phyloP scores from a whole-genome alignment of 2,797 vertebrate species.

The Myotis vivesi region DNA sequence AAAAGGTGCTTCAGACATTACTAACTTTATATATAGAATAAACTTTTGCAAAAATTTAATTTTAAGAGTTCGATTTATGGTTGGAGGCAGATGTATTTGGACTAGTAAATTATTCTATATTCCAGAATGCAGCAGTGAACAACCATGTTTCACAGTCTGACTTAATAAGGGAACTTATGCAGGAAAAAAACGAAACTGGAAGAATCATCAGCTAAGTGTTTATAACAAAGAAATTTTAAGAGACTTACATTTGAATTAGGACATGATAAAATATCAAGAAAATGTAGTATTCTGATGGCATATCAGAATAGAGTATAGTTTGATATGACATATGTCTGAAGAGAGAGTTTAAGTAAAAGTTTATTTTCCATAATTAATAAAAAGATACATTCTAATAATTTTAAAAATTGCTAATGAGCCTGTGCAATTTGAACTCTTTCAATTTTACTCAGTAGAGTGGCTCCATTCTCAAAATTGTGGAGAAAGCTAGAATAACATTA shows the following conservation, averaged over 20 bases:
- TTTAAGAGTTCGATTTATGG: conserved; percentile 15
- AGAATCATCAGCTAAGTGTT: conserved; percentile 17
- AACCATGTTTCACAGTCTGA: conserved; percentile 37
- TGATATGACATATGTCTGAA: background rate
- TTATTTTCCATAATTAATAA: conserved; percentile 37
- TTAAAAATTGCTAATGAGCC: background rate
- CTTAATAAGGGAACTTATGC: conserved; percentile 36
- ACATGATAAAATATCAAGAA: conserved; percentile 2
- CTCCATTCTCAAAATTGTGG: background rate
- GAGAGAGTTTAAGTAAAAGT: conserved; percentile 11
- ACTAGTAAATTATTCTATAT: conserved; percentile 38
- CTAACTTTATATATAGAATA: background rate
- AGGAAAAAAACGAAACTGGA: background rate
- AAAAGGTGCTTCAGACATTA: background rate
- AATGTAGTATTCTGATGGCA: background rate
- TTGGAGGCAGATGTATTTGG: conserved; percentile 18
- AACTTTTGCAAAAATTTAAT: conserved; percentile 24
- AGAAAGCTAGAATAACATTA: conserved; percentile 28
- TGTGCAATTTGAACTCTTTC: background rate
- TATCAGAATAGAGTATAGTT: conserved; percentile 20
- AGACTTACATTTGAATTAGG: conserved; percentile 12
- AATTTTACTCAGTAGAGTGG: background rate
- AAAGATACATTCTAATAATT: conserved; percentile 20
- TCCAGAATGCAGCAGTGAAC: background rate
- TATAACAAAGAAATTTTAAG: conserved; percentile 18